Evolutionary conservation across 1,140 invertebrate species (phyloP).

Genomic region (Sarcophaga peregrina): DNA sequence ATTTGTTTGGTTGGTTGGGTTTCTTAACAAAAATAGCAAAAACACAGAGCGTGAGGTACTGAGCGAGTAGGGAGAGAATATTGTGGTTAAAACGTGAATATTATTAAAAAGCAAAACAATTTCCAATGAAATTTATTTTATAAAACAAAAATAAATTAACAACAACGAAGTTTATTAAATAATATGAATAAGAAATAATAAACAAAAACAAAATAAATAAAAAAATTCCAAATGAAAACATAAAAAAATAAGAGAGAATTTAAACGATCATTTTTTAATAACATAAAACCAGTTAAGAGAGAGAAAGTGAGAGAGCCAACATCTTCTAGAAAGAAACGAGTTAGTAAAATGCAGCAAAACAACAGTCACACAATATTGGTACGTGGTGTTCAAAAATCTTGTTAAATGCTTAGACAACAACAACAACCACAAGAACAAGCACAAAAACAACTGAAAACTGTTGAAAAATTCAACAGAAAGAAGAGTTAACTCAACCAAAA

Average conservation of each 20-base stretch:
- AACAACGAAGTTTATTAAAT: too few relatives aligned
- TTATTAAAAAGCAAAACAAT: too few relatives aligned
- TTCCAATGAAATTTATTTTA: too few relatives aligned
- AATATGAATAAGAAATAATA: background rate
- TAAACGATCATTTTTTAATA: conserved; percentile 3
- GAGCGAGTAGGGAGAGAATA: too few relatives aligned
- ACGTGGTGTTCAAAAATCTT: background rate
- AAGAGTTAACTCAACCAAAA: background rate
- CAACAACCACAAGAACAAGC: background rate
- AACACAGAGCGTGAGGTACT: too few relatives aligned
- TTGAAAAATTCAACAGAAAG: background rate
- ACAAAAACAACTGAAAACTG: background rate
- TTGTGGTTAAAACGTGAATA: conserved; percentile 23
- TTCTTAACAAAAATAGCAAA: too few relatives aligned
- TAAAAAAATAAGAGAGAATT: background rate
- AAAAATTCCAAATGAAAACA: background rate
- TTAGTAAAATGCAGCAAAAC: too few relatives aligned
- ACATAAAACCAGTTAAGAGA: background rate
- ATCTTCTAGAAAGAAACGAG: too few relatives aligned
- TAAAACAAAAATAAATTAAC: too few relatives aligned
- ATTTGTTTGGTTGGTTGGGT: too few relatives aligned
- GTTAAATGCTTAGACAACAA: background rate
- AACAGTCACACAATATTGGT: too few relatives aligned
- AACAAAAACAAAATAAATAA: background rate
- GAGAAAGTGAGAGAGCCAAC: too few relatives aligned